Base-by-base conservation (phyloP, 2,113 vertebrate species). In the Proterorhinus semilunaris region DNA sequence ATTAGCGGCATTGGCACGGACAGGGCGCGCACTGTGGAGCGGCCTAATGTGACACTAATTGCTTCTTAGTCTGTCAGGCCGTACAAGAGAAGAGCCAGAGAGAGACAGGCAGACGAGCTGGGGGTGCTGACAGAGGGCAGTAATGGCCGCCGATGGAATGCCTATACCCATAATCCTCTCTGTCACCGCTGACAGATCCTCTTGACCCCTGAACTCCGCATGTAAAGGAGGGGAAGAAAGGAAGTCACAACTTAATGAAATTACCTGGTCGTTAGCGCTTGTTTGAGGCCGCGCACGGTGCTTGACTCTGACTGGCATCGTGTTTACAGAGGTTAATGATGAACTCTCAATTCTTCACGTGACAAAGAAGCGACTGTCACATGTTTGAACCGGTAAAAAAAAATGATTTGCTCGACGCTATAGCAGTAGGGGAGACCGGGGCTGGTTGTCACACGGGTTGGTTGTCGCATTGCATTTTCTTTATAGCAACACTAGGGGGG, bases 11-110 rank as follows among this genome's bases (percentile, higher is more conserved):
- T 76, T 69, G 79, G 72, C 79, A 73, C 64, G 76, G 71, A 68
- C 65, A 66, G 63, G 86, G 85, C 83, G 83, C 81, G 78, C 83
- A 80, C 76, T 80, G 73, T 86, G 87, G 84, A 88, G 90, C 90
- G 91, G 84, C 59, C 92, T 93, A 92, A 91, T 91, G 93, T 91
- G 89, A 93, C 86, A 94, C 89, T 92, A 93, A 92, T 93, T 91
- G 88, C 85, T 86, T 86, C 86, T 91, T 89, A 87, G 89, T 85
- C 86, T 89, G 90, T 89, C 89, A 89, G 80, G 87, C 71, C 77
- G 86, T 83, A 81, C 77, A 82, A 86, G 86, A 86, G 81, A 83
- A 84, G 86, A 89, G 83, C 88, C 81, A 80, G 83, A 79, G 83
- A 83, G 55, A 85, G 83, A 87, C 76, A 75, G 83, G 86, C 82